Conservation (phyloP, 2,797 vertebrate species). For the Scleropages formosus region DNA sequence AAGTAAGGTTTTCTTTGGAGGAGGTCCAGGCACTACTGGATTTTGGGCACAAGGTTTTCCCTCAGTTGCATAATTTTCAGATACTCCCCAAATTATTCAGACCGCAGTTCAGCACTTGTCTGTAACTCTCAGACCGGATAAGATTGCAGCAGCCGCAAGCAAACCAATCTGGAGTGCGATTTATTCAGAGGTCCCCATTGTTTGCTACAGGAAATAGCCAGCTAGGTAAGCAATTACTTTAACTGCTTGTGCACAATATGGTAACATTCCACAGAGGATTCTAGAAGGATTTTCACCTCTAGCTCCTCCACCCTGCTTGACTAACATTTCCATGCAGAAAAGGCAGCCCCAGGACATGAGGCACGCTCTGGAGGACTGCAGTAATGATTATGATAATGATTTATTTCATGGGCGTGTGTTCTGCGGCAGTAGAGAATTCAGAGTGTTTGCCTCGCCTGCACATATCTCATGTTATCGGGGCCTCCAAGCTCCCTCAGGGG, state of each 20-base stretch:
- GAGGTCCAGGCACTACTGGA: too few species aligned
- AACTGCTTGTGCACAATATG: neutral
- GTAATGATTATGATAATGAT: conserved; percentile 15
- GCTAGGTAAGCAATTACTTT: conserved; percentile 4
- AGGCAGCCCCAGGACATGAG: neutral
- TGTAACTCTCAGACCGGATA: neutral
- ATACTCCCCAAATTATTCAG: too few species aligned
- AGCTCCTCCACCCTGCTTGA: neutral
- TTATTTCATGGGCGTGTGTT: neutral
- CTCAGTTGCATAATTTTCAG: too few species aligned
- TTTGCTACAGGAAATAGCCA: neutral
- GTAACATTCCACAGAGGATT: conserved; percentile 7
- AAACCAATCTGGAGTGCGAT: conserved; percentile 15
- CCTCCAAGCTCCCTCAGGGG: conserved; percentile 29
- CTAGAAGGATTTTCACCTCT: conserved; percentile 11
- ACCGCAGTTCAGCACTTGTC: too few species aligned
- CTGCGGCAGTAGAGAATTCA: neutral
- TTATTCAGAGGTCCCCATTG: conserved; percentile 4
- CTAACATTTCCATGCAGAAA: neutral
- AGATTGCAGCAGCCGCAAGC: conserved; percentile 1
- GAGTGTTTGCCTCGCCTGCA: neutral
- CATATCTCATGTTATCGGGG: neutral
- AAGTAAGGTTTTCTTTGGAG: too few species aligned
- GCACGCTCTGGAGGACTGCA: conserved; percentile 2
- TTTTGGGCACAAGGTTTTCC: too few species aligned